Conservation (phyloP, 1,140 invertebrate genomes). For the Bombyx mandarina region DNA sequence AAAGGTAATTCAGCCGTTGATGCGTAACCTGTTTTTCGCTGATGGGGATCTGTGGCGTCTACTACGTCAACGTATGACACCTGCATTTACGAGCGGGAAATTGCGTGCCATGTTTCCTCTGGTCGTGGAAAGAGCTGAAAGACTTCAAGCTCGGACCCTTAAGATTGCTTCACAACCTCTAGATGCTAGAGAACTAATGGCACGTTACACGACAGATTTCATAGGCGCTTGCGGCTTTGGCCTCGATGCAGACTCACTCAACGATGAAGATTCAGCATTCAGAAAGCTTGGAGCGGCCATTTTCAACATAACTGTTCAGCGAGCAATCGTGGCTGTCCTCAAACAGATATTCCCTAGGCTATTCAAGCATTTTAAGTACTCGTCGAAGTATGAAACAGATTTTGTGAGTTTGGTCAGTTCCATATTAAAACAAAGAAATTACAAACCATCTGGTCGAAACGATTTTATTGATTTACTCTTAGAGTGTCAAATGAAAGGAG, state of each 20-base stretch:
- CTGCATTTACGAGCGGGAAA: conserved; percentile 73
- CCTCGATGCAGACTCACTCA: conserved; percentile 44
- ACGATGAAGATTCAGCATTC: conserved; percentile 46
- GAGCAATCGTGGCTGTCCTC: conserved; percentile 13
- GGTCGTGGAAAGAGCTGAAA: conserved; percentile 43
- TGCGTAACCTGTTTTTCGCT: conserved; percentile 33
- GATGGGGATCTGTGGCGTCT: conserved; percentile 67
- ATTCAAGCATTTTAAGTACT: conserved; percentile 27
- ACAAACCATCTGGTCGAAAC: conserved; percentile 46
- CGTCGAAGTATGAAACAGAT: conserved; percentile 23
- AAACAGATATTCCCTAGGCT: conserved; percentile 32
- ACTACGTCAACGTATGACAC: conserved; percentile 70
- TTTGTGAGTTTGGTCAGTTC: conserved; percentile 23
- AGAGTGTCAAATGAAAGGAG: conserved; percentile 60
- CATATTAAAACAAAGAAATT: conserved; percentile 31
- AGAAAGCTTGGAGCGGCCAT: conserved; percentile 46
- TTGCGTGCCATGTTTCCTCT: conserved; percentile 71
- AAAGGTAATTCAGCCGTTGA: conserved; percentile 41
- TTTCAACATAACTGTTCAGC: conserved; percentile 25
- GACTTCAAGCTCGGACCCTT: conserved; percentile 29
- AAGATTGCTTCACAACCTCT: conserved; percentile 21
- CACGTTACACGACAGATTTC: conserved; percentile 64
- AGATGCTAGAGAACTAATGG: conserved; percentile 59
- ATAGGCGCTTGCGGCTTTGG: conserved; percentile 66
- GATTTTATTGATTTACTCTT: conserved; percentile 74